Evolutionary conservation across 2,113 vertebrate species (phyloP).

Genomic region (Dasyprocta punctata): DNA sequence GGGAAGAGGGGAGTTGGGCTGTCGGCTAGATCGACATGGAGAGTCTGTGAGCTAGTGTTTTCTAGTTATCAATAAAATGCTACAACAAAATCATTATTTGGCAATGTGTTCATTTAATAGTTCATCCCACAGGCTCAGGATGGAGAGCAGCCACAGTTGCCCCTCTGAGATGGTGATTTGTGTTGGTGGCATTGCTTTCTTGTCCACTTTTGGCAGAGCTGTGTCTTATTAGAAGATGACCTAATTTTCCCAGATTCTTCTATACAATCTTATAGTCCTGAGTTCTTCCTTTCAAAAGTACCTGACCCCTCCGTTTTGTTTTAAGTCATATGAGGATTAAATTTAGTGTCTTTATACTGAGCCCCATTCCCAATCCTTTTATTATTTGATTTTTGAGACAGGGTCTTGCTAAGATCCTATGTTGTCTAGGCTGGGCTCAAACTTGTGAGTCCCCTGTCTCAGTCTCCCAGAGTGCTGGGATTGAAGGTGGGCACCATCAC

Average conservation of each 20-base stretch:
- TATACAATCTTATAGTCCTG: neutral
- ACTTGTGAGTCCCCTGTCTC: neutral
- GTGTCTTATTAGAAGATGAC: neutral
- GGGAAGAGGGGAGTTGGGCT: constrained; percentile 84
- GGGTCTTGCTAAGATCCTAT: neutral
- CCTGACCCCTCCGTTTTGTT: neutral
- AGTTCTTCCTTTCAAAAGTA: neutral
- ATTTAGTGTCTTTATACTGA: neutral
- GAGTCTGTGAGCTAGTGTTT: constrained; percentile 77
- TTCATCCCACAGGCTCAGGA: neutral
- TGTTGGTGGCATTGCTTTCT: neutral
- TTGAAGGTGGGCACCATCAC: neutral
- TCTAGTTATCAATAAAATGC: constrained; percentile 81
- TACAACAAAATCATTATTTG: constrained; percentile 79
- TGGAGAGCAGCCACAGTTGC: neutral
- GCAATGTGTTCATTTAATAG: constrained; percentile 55
- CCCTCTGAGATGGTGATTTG: neutral
- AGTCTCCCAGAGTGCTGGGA: neutral
- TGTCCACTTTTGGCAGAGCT: neutral
- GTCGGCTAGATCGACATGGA: constrained; percentile 71
- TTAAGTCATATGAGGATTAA: neutral
- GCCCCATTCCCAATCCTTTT: neutral
- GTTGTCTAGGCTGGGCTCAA: neutral
- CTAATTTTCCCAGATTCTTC: constrained; percentile 3
- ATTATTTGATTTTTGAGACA: neutral